Evolutionary conservation across 2,113 vertebrate genomes (phyloP).

Genomic region (Siniperca chuatsi): DNA sequence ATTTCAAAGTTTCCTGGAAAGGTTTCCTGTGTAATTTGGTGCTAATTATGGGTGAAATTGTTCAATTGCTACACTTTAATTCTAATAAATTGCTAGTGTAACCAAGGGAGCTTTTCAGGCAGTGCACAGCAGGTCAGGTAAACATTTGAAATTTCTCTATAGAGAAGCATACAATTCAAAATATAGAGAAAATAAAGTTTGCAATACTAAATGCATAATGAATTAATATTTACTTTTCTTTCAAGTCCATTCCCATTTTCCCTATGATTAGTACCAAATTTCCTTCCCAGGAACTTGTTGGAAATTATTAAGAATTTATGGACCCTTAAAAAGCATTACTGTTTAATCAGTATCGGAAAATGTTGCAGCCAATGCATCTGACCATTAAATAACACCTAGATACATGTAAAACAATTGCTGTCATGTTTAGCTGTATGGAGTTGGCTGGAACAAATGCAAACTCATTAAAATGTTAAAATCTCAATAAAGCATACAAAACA

Average conservation of each 20-base stretch:
- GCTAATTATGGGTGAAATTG: not conserved
- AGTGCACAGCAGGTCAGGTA: not conserved
- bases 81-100: not conserved
- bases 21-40: not conserved
- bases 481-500: not conserved
- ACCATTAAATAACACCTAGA: not conserved
- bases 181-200: not conserved
- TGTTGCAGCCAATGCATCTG: not conserved
- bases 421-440: not conserved
- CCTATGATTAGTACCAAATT: too few relatives aligned
- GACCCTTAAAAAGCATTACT: not conserved
- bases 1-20: not conserved
- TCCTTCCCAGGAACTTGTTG: not conserved
- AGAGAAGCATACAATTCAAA: not conserved
- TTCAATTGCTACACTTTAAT: not conserved
- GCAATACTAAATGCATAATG: not conserved
- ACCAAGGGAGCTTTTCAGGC: not conserved
- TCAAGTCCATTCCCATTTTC: not conserved
- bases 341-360: not conserved
- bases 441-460: conserved; percentile 6
- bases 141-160: not conserved
- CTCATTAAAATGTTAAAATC: not conserved
- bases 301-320: not conserved
- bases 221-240: not conserved
- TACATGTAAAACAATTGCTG: not conserved